Evolutionary conservation across 2,113 vertebrate genomes (phyloP).

Genomic region (Haliaeetus leucogaster): DNA sequence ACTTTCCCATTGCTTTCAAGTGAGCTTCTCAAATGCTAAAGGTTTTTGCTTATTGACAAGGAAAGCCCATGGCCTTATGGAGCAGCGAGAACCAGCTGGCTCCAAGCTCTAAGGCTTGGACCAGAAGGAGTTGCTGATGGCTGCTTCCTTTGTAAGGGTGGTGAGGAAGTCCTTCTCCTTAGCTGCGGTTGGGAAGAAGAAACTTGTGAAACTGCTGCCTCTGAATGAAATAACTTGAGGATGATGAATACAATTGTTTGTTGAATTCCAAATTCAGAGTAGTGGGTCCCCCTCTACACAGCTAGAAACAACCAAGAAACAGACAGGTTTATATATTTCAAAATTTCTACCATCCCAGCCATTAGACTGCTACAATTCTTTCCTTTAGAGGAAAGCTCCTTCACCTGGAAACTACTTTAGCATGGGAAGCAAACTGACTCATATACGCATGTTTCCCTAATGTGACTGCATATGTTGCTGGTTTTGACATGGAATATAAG

Average conservation of each 20-base stretch:
- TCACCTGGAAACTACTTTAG: not conserved
- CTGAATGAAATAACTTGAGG: not conserved
- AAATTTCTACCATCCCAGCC: not conserved
- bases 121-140: not conserved
- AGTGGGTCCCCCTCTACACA: not conserved
- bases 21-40: not conserved
- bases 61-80: accelerated
- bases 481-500: not conserved
- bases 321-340: not conserved
- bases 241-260: not conserved
- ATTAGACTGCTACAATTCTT: not conserved
- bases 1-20: not conserved
- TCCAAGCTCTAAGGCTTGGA: not conserved
- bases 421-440: not conserved
- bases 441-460: not conserved
- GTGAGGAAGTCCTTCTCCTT: not conserved
- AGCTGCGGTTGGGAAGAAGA: not conserved
- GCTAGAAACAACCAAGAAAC: not conserved
- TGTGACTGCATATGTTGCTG: not conserved
- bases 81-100: not conserved
- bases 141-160: accelerated
- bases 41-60: not conserved
- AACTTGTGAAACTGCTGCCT: not conserved
- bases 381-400: not conserved
- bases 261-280: not conserved